phyloP scores from a whole-genome alignment of 2,888 invertebrate genomes.

The Macrosiphum euphorbiae region DNA sequence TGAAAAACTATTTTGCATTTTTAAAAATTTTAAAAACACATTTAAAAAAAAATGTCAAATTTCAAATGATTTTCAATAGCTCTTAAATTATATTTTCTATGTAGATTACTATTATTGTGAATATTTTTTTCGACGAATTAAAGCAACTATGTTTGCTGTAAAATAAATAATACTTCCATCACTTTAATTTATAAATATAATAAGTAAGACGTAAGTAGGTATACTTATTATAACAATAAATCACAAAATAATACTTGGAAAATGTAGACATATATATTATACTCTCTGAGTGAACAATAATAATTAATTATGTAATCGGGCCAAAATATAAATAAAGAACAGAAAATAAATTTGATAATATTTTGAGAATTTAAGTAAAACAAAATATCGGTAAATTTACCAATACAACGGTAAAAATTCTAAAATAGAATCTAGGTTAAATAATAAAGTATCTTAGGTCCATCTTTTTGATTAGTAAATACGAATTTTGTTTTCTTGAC shows the following conservation, averaged over 20 bases:
- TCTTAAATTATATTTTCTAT: background rate
- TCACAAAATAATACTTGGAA: background rate
- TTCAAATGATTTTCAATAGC: background rate
- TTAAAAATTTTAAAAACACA: background rate
- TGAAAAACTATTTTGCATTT: background rate
- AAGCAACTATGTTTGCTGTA: no score
- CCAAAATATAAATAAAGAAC: background rate
- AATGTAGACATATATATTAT: background rate
- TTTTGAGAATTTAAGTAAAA: no score
- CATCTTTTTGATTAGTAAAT: no score
- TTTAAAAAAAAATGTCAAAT: background rate
- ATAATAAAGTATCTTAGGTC: no score
- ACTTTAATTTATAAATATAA: background rate
- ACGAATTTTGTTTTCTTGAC: no score
- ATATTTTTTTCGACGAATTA: no score
- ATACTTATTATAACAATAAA: background rate
- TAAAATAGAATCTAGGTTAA: no score
- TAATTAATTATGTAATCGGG: background rate
- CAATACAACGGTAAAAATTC: no score
- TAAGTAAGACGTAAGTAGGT: background rate
- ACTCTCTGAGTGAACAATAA: background rate
- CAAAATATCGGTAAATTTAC: no score
- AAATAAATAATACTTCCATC: background rate
- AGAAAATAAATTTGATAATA: background rate
- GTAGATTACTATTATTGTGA: no score